Conservation (phyloP, 2,797 vertebrate species). For the Brachyrhaphis roseni region DNA sequence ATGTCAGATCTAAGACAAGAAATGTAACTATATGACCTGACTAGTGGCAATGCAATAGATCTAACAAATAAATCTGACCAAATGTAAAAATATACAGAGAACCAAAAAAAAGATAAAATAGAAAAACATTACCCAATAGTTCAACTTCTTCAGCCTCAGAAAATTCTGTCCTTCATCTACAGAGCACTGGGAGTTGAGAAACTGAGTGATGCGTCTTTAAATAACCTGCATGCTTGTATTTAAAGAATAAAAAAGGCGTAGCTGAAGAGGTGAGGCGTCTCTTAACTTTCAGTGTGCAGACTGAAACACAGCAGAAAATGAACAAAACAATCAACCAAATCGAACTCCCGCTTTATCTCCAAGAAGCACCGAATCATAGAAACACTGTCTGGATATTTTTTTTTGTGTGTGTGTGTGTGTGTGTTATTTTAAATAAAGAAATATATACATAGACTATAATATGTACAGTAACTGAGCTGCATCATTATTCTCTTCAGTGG, state of each 20-base stretch:
- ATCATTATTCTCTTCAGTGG: slow-evolving; percentile 62
- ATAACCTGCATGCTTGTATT: slow-evolving; percentile 19
- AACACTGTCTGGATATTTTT: slow-evolving; percentile 38
- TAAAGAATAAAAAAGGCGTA: slow-evolving; percentile 27
- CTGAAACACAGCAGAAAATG: slow-evolving; percentile 50
- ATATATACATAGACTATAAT: slow-evolving; percentile 81
- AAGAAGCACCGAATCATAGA: slow-evolving; percentile 41
- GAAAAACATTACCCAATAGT: slow-evolving; percentile 3
- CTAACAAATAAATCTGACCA: slow-evolving; percentile 11
- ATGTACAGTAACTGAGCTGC: slow-evolving; percentile 75
- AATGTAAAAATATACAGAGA: slow-evolving; percentile 46
- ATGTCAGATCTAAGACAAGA: slow-evolving; percentile 28
- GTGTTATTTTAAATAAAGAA: slow-evolving; percentile 82
- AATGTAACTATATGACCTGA: slow-evolving; percentile 18
- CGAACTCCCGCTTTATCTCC: slow-evolving; percentile 17
- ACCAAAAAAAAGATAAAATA: slow-evolving; percentile 4
- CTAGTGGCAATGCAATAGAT: slow-evolving; percentile 37
- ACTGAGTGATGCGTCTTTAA: slow-evolving; percentile 13
- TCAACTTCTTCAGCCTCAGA: slow-evolving; percentile 14
- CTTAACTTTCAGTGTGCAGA: slow-evolving; percentile 78
- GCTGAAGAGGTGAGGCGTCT: slow-evolving; percentile 17
- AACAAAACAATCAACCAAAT: not conserved
- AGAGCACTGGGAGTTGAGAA: not conserved
- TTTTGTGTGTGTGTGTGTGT: slow-evolving; percentile 31
- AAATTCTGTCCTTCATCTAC: slow-evolving; percentile 21